Conservation (phyloP, 2,888 invertebrate genomes). For the Baronia brevicornis region DNA sequence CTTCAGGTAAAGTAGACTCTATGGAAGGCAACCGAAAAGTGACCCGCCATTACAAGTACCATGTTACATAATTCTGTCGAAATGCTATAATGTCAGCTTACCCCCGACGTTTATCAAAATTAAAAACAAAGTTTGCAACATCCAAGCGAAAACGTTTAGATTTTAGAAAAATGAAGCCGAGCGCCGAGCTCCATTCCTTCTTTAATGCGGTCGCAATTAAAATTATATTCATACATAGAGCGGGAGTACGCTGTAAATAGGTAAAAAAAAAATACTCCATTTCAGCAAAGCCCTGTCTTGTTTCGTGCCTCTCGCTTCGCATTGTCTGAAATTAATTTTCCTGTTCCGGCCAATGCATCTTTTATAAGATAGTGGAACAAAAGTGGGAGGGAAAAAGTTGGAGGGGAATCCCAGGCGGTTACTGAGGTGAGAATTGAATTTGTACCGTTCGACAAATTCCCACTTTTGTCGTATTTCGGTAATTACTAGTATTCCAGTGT, state of each 20-base stretch:
- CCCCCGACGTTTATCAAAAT: too few species aligned
- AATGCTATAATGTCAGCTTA: too few species aligned
- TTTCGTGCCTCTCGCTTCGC: slow-evolving; percentile 31
- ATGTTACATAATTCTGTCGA: too few species aligned
- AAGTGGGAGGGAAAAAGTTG: slow-evolving; percentile 36
- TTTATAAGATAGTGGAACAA: slow-evolving; percentile 63
- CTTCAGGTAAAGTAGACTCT: too few species aligned
- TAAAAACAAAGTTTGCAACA: too few species aligned
- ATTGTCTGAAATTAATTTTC: slow-evolving; percentile 71
- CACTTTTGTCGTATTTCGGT: slow-evolving; percentile 28
- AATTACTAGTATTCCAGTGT: slow-evolving; percentile 20
- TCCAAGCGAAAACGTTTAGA: not conserved
- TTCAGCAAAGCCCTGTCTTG: slow-evolving; percentile 27
- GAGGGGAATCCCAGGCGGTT: slow-evolving; percentile 25
- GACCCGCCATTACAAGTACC: too few species aligned
- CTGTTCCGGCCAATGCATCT: slow-evolving; percentile 62
- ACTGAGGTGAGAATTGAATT: slow-evolving; percentile 38
- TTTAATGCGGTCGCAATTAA: slow-evolving; percentile 8
- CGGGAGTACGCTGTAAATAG: slow-evolving; percentile 19
- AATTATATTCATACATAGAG: slow-evolving; percentile 14
- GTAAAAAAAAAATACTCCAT: slow-evolving; percentile 16
- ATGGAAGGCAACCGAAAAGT: too few species aligned
- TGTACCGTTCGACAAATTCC: slow-evolving; percentile 28
- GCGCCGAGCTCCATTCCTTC: too few species aligned
- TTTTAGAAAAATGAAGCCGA: not conserved